Evolutionary conservation across 2,113 vertebrate genomes (phyloP).

Genomic region (Poecilia latipinna): DNA sequence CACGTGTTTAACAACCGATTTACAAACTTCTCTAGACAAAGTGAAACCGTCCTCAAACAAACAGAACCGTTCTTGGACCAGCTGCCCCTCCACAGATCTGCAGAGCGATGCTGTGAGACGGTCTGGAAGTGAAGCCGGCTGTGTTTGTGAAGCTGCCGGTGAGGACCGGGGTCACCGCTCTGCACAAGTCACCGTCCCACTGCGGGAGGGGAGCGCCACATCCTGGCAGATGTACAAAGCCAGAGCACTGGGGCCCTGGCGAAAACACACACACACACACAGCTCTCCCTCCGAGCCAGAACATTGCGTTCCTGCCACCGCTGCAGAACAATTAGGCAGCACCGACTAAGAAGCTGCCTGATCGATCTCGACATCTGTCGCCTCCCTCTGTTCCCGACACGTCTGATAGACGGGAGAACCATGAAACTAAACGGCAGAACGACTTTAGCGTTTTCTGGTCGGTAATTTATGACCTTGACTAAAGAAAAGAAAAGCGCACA

Average conservation of each 20-base stretch:
- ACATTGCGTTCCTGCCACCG: background rate
- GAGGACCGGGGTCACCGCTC: background rate
- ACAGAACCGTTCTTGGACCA: background rate
- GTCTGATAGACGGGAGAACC: no score
- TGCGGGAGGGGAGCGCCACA: constrained; percentile 7
- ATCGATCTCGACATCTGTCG: background rate
- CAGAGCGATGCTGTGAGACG: background rate
- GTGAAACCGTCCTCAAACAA: background rate
- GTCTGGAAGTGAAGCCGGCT: constrained; percentile 7
- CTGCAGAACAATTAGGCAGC: constrained; percentile 6
- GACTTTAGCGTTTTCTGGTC: no score
- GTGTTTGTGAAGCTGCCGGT: constrained; percentile 43
- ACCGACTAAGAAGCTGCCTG: no score
- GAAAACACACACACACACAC: background rate
- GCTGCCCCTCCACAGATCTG: constrained; percentile 24
- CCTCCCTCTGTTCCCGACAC: no score
- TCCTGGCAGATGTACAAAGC: constrained; percentile 27
- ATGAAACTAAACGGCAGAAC: no score
- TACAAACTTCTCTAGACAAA: background rate
- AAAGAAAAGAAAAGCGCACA: background rate
- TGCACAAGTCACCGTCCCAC: constrained; percentile 26
- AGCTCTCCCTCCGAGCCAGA: background rate
- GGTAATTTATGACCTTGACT: background rate
- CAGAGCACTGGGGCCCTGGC: constrained; percentile 17
- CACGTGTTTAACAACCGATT: background rate